Percentiles rank a stretch among this genome's conserved stretches.
phyloP scores from a whole-genome alignment of 2,888 invertebrate genomes.

The Sarcophaga carnaria region DNA sequence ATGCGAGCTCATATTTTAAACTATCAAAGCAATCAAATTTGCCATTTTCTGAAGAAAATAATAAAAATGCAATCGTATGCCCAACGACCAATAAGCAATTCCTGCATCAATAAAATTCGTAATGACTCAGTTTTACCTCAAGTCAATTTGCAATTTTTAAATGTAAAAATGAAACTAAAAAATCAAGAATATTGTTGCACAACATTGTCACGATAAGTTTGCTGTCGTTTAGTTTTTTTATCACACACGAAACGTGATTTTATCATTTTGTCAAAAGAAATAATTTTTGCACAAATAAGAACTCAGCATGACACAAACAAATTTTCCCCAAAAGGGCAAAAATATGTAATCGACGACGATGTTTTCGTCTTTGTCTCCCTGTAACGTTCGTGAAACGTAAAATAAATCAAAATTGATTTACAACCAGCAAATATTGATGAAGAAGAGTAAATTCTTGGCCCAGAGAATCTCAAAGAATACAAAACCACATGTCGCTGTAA shows the following conservation, averaged over 20 bases:
- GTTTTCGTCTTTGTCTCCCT: slow-evolving; percentile 31
- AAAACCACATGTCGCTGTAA: slow-evolving; percentile 64
- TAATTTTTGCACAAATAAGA: slow-evolving; percentile 65
- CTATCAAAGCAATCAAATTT: no score
- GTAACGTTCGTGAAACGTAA: slow-evolving; percentile 20
- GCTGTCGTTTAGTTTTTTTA: slow-evolving; percentile 33
- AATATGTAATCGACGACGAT: neutral
- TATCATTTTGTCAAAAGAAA: slow-evolving; percentile 63
- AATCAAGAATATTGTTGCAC: slow-evolving; percentile 60
- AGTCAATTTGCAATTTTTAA: neutral
- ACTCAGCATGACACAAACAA: slow-evolving; percentile 66
- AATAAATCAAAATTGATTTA: slow-evolving; percentile 70
- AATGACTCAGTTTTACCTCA: no score
- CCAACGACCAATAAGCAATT: no score
- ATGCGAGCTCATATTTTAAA: no score
- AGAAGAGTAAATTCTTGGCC: slow-evolving; percentile 60
- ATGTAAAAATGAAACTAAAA: slow-evolving; percentile 4
- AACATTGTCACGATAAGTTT: slow-evolving; percentile 67
- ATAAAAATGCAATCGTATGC: no score
- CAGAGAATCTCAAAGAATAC: slow-evolving; percentile 24
- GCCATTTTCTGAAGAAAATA: no score
- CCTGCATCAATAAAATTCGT: no score
- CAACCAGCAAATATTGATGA: slow-evolving; percentile 65
- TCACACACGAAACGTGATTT: slow-evolving; percentile 69
- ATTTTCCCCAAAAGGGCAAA: slow-evolving; percentile 64